Percentiles rank a stretch among this genome's conserved stretches.
Evolutionary conservation across 2,113 vertebrate genomes (phyloP).

Genomic region (Campylorhamphus procurvoides): DNA sequence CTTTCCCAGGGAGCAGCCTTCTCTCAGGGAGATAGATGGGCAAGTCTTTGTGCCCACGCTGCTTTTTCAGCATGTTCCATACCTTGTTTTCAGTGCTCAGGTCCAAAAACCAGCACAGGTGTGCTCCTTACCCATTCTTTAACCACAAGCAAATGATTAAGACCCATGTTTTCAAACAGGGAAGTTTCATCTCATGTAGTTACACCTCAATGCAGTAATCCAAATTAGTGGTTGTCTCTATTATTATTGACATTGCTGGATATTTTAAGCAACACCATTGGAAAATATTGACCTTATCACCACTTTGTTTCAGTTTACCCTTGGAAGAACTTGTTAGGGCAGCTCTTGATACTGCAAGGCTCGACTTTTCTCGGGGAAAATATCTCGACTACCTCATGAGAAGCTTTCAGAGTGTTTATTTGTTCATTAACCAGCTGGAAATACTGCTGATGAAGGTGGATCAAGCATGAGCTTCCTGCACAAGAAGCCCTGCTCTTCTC

Average conservation of each 20-base stretch:
- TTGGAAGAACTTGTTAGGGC: not conserved
- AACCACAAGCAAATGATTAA: not conserved
- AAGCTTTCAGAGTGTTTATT: not conserved
- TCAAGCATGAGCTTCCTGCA: not conserved
- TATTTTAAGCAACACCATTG: not conserved
- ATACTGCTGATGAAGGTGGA: not conserved
- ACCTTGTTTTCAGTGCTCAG: not conserved
- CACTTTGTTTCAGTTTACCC: not conserved
- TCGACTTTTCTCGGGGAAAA: not conserved
- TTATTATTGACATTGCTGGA: not conserved
- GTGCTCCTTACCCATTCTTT: not conserved
- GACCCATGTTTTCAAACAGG: not conserved
- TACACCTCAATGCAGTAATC: not conserved
- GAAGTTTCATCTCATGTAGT: not conserved
- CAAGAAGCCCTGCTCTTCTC: not conserved
- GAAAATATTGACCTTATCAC: conserved; percentile 14
- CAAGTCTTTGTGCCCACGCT: rapidly evolving
- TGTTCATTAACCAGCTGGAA: not conserved
- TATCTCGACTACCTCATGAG: not conserved
- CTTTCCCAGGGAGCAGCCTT: not conserved
- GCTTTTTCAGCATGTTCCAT: not conserved
- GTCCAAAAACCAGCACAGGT: not conserved
- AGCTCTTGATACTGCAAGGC: not conserved
- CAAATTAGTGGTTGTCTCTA: not conserved
- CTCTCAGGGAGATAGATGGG: not conserved